phyloP scores from a whole-genome alignment of 30 jellyfish, hydroid and myxozoan species.

The Phacellophora camtschatica region DNA sequence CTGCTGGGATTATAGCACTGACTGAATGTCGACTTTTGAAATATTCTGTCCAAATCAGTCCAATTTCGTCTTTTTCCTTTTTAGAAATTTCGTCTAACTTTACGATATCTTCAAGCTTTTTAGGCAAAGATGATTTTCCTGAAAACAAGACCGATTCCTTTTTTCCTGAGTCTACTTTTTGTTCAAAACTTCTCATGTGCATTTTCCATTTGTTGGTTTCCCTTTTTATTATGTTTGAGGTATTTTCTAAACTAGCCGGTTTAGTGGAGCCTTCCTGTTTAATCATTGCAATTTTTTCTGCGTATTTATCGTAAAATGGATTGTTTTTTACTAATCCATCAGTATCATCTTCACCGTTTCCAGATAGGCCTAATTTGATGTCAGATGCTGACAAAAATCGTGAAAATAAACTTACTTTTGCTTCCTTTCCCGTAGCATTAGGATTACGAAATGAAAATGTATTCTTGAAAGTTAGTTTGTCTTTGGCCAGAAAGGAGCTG shows the following conservation, averaged over 20 bases:
- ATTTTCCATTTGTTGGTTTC: constrained; percentile 56
- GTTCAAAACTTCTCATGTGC: constrained; percentile 42
- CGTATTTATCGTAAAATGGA: constrained; percentile 77
- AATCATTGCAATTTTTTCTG: constrained; percentile 67
- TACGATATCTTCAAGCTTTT: constrained; percentile 48
- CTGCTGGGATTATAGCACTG: constrained; percentile 78
- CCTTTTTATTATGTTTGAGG: constrained; percentile 6
- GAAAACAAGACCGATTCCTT: neutral
- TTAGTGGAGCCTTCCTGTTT: neutral
- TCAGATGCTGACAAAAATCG: constrained; percentile 10
- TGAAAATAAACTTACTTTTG: no score
- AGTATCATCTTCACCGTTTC: constrained; percentile 32
- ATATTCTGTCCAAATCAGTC: constrained; percentile 77
- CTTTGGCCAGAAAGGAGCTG: no score
- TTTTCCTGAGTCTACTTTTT: neutral
- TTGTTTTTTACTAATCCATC: constrained; percentile 30
- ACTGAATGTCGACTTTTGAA: constrained; percentile 59
- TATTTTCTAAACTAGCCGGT: constrained; percentile 17
- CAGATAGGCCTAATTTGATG: constrained; percentile 1
- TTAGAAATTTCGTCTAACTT: constrained; percentile 38
- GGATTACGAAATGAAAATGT: no score
- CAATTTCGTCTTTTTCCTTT: constrained; percentile 56
- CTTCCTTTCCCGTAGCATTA: no score
- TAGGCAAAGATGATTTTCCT: constrained; percentile 51
- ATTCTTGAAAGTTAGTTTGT: no score